Evolutionary conservation across 1,140 invertebrate genomes (phyloP).

Genomic region (Apis florea): DNA sequence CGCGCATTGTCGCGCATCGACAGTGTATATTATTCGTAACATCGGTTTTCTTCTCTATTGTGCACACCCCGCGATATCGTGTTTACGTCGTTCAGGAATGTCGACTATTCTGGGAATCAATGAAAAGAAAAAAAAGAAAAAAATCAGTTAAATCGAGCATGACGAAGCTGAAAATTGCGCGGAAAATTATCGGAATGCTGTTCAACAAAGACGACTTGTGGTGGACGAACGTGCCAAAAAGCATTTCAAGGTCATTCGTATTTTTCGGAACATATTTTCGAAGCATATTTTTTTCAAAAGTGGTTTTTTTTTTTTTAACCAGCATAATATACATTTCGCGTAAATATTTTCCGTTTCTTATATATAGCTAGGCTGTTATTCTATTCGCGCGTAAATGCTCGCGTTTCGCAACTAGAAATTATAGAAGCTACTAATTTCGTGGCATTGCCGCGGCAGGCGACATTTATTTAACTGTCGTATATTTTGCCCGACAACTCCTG

Average conservation of each 20-base stretch:
- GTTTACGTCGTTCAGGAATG: conserved; percentile 10
- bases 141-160: background rate
- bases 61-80: background rate
- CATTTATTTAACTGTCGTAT: conserved; percentile 35
- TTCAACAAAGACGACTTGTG: background rate
- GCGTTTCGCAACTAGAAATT: conserved; percentile 13
- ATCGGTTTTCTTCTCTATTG: background rate
- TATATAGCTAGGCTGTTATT: background rate
- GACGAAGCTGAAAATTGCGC: background rate
- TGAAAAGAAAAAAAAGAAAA: too few species aligned
- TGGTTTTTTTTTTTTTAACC: background rate
- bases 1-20: background rate
- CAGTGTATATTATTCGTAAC: background rate
- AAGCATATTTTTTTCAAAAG: too few species aligned
- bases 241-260: background rate
- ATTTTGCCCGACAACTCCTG: conserved; percentile 20
- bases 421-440: conserved; percentile 27
- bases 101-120: background rate
- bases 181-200: background rate
- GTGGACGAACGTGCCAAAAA: background rate
- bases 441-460: background rate
- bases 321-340: background rate
- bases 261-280: background rate
- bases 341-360: conserved; percentile 6
- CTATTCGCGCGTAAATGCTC: conserved; percentile 8